A percentile compares a stretch with the other conserved stretches of the same genome.
phyloP scores from a whole-genome alignment of 2,888 invertebrate genomes.

The Eupithecia subfuscata region DNA sequence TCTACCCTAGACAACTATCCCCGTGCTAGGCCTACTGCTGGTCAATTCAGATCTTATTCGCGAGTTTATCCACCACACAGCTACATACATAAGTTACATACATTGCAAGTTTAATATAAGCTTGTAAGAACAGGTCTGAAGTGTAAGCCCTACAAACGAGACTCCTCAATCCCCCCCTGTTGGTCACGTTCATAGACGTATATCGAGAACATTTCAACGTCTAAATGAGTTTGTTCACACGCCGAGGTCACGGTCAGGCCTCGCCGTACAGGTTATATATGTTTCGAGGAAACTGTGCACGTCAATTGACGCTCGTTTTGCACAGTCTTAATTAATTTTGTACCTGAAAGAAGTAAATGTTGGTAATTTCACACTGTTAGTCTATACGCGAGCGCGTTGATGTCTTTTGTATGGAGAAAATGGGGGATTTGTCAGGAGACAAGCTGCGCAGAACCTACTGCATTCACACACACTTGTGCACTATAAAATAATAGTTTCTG shows the following conservation, averaged over 20 bases:
- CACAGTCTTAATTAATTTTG: background rate
- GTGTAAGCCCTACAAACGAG: background rate
- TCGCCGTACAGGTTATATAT: constrained; percentile 32
- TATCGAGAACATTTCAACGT: constrained; percentile 71
- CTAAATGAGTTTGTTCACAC: constrained; percentile 81
- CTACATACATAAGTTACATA: too few species aligned
- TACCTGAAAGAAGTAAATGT: background rate
- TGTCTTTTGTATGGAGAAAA: background rate
- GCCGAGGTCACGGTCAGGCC: constrained; percentile 67
- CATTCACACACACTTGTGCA: too few species aligned
- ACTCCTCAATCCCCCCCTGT: constrained; percentile 47
- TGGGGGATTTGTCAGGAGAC: background rate
- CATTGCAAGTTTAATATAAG: too few species aligned
- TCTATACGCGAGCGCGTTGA: background rate
- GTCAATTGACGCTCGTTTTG: background rate
- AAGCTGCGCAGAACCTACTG: too few species aligned
- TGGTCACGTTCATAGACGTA: constrained; percentile 69
- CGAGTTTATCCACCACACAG: too few species aligned
- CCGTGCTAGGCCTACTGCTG: too few species aligned
- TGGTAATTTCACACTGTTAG: background rate
- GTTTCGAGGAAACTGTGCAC: constrained; percentile 9
- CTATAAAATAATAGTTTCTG: too few species aligned
- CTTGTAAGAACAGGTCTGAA: background rate
- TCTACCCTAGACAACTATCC: too few species aligned
- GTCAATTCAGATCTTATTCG: too few species aligned